These are phyloP conservation scores for Siniperca scherzeri DNA, from an alignment of 2,797 vertebrate species.

Conservation along the genomic window DNA sequence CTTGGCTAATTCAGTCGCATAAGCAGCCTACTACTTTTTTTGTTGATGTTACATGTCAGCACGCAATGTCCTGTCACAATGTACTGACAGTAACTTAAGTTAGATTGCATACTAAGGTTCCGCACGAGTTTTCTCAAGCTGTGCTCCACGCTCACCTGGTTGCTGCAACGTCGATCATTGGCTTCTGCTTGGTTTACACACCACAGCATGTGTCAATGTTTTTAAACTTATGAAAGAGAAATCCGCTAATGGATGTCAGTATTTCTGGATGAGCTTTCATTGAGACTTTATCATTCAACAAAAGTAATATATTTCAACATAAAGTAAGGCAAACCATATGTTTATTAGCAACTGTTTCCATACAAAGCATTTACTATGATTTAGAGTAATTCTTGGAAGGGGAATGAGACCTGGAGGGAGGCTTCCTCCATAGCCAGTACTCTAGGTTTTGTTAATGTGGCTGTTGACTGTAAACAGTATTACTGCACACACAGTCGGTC, in stretches of 20 bases:
- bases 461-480: conserved; percentile 3
- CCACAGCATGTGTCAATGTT: background rate
- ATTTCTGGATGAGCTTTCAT: background rate
- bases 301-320: background rate
- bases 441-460: background rate
- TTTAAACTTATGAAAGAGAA: background rate
- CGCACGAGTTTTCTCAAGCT: background rate
- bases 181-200: background rate
- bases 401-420: background rate
- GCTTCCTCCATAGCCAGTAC: background rate
- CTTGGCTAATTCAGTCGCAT: background rate
- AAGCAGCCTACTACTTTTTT: background rate
- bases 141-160: background rate
- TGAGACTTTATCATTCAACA: background rate
- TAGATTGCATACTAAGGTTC: background rate
- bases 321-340: background rate
- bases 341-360: background rate
- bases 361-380: background rate
- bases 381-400: background rate
- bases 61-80: background rate
- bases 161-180: background rate
- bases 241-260: background rate
- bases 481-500: background rate
- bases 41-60: background rate
- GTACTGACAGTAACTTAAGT: background rate